Evolutionary conservation across 2,797 vertebrate genomes (phyloP), one percentile per base, ranked within the genome.

Genomic region (Monodelphis domestica): DNA sequence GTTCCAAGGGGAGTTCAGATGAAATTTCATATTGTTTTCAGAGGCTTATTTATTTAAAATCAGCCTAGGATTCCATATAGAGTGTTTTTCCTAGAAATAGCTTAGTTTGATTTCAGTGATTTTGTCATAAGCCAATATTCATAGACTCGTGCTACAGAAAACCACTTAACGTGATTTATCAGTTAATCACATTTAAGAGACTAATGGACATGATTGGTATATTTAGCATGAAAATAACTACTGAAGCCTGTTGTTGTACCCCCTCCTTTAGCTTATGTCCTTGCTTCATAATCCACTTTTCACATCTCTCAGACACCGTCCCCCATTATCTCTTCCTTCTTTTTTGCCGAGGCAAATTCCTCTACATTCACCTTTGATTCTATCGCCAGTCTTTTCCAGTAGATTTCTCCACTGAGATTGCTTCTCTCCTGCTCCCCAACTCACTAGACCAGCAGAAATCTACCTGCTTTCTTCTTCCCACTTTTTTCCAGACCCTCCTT

Each of bases 11-110:
- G n/a, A 17, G n/a, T 78, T 78, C 63, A 38, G 15, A 38, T 24
- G n/a, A 78, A 78, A 45, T 38, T 78, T 78, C n/a, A 78, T 78
- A 78, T 78, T 78, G 63, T 78, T 78, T 70, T 78, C 63, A 78
- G 78, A 78, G 63, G n/a, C n/a, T 78, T 78, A 45, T 78, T 78
- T 78, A 78, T 78, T 78, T 78, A 78, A 78, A 78, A 78, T n/a
- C 63, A 78, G 63, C 63, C 63, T 45, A n/a, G 63, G n/a, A 45
- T 38, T 78, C 17, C 45, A 24, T 38, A 38, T 38, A 78, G n/a
- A 78, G 15, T 78, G n/a, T 45, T 78, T 78, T 78, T 78, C 63
- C 21, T 78, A 24, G 63, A 78, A 78, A 38, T 7, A 21, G 5
- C n/a, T 45, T 78, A 78, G 59, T 70, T 70, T 70, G 63, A 38